Conservation (phyloP, 2,888 invertebrate species). For the Ormyrus nitidulus region DNA sequence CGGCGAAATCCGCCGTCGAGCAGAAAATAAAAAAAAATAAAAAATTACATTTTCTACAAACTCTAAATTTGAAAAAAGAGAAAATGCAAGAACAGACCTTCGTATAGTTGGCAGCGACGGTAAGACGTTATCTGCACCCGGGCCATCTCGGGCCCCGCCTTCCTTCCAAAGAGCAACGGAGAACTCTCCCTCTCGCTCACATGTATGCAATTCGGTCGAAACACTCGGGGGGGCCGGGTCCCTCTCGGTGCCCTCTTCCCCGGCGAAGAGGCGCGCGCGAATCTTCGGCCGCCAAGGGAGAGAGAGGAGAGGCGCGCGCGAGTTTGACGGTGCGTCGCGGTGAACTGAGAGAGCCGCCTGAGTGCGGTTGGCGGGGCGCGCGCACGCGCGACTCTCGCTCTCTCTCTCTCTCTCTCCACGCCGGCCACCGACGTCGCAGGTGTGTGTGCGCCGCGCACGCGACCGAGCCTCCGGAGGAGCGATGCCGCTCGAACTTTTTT, state of each 20-base stretch:
- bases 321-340: constrained; percentile 66
- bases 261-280: background rate
- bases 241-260: background rate
- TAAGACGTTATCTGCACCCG: too few relatives aligned
- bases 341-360: constrained; percentile 62
- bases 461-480: background rate
- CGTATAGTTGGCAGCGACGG: too few relatives aligned
- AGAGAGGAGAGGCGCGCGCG: constrained; percentile 52
- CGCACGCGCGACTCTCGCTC: constrained; percentile 51
- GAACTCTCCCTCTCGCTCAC: background rate
- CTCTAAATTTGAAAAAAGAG: too few relatives aligned
- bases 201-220: background rate
- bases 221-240: background rate
- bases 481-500: too few relatives aligned
- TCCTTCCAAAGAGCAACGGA: background rate
- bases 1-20: background rate
- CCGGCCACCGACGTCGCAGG: constrained; percentile 35
- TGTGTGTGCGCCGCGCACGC: constrained; percentile 52
- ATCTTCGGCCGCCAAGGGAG: background rate
- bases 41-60: too few relatives aligned
- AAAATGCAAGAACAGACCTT: too few relatives aligned
- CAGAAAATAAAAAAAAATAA: too few relatives aligned
- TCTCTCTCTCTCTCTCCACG: background rate
- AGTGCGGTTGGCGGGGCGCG: constrained; percentile 56
- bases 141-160: too few relatives aligned